Conservation (phyloP, 2,888 invertebrate species). For the Galeruca laticollis region DNA sequence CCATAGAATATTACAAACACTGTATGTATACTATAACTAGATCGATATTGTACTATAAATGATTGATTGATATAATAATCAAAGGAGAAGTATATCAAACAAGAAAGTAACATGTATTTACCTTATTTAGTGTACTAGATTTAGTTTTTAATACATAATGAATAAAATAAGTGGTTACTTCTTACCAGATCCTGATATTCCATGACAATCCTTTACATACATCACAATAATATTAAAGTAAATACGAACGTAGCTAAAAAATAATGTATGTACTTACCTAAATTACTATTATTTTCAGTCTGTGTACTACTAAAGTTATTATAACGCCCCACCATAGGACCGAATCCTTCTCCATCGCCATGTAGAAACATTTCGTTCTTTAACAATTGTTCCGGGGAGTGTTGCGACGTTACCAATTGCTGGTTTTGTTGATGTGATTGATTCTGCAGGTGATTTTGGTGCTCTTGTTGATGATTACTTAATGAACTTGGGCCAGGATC, state of each 20-base stretch:
- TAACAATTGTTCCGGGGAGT: slow-evolving; percentile 39
- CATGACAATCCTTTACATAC: too few species aligned
- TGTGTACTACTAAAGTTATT: slow-evolving; percentile 41
- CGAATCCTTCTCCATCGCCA: slow-evolving; percentile 80
- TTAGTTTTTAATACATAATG: too few species aligned
- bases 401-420: slow-evolving; percentile 36
- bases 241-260: not conserved
- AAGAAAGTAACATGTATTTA: too few species aligned
- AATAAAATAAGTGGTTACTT: too few species aligned
- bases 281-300: slow-evolving; percentile 46
- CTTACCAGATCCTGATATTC: too few species aligned
- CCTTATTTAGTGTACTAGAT: too few species aligned
- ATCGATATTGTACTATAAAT: too few species aligned
- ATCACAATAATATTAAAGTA: too few species aligned
- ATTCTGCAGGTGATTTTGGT: slow-evolving; percentile 25
- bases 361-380: slow-evolving; percentile 73
- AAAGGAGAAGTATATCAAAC: too few species aligned
- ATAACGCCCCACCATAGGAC: slow-evolving; percentile 76
- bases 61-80: too few species aligned
- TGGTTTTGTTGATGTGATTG: slow-evolving; percentile 33
- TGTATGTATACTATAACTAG: too few species aligned
- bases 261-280: slow-evolving; percentile 37
- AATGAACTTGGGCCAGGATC: slow-evolving; percentile 41
- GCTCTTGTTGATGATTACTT: slow-evolving; percentile 23
- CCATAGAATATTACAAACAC: too few species aligned